Conservation (phyloP, 2,113 vertebrate genomes). For the Paralichthys olivaceus region DNA sequence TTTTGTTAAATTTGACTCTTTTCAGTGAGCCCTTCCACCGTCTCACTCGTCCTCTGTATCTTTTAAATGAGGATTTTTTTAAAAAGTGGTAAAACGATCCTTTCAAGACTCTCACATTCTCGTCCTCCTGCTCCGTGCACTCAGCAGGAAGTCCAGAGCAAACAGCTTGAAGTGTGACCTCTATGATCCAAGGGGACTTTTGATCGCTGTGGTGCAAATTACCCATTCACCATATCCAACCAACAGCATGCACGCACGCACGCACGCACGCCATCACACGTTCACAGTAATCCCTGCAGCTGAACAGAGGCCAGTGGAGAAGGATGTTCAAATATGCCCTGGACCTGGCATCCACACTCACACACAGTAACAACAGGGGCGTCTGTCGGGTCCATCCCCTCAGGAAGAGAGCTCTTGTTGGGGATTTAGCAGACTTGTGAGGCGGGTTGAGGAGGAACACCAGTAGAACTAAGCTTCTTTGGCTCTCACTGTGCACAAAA, state of each 20-base stretch:
- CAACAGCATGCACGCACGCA: neutral
- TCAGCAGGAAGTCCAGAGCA: constrained; percentile 32
- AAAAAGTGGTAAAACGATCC: no score
- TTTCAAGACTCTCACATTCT: neutral
- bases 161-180: constrained; percentile 58
- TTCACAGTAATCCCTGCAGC: constrained; percentile 34
- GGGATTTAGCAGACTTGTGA: constrained; percentile 34
- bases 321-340: constrained; percentile 33
- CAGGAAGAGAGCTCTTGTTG: constrained; percentile 24
- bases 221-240: neutral
- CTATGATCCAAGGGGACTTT: constrained; percentile 12
- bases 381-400: constrained; percentile 8
- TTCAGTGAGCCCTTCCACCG: neutral
- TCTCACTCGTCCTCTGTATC: no score
- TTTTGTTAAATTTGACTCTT: no score
- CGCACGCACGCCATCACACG: neutral
- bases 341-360: neutral
- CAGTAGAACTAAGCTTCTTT: no score
- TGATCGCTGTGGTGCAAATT: constrained; percentile 52
- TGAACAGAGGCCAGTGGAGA: constrained; percentile 24
- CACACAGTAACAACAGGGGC: constrained; percentile 5
- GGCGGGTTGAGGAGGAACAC: constrained; percentile 3
- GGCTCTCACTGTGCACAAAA: neutral
- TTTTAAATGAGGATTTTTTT: no score
- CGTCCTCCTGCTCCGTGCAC: neutral